phyloP scores from a whole-genome alignment of 2,888 invertebrate species.

The Phortica magna region DNA sequence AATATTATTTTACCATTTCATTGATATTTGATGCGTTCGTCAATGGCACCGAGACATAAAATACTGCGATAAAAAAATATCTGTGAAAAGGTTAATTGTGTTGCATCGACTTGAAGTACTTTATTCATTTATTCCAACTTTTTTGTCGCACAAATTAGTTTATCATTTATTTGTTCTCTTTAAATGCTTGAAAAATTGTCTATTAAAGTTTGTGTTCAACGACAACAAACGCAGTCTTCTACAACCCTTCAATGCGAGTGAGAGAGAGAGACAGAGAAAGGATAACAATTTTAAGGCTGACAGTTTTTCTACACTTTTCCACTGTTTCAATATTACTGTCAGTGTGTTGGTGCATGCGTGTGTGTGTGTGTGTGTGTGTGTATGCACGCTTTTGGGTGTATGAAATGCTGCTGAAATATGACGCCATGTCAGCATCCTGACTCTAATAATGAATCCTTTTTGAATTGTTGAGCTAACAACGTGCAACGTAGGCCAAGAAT shows the following conservation, averaged over 20 bases:
- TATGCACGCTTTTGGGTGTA: constrained; percentile 30
- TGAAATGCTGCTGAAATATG: constrained; percentile 43
- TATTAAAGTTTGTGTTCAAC: not conserved
- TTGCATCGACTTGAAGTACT: not conserved
- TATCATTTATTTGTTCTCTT: not conserved
- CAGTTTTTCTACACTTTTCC: too few relatives aligned
- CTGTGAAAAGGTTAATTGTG: constrained; percentile 1
- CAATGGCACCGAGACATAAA: not conserved
- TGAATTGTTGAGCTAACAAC: constrained; percentile 56
- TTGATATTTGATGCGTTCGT: not conserved
- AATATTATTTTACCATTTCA: constrained; percentile 1
- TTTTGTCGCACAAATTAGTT: constrained; percentile 10
- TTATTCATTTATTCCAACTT: too few relatives aligned
- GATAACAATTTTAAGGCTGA: too few relatives aligned
- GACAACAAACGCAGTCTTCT: too few relatives aligned
- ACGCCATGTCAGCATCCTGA: constrained; percentile 49
- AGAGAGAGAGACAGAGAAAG: too few relatives aligned
- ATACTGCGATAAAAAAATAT: not conserved
- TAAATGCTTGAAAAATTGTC: constrained; percentile 5
- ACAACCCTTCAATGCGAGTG: too few relatives aligned
- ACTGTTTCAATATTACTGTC: not conserved
- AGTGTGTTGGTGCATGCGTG: not conserved
- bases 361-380: not conserved
- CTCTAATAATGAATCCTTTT: constrained; percentile 30
- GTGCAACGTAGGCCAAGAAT: not conserved